Conservation (phyloP, 1,140 invertebrate species). For the Caenorhabditis elegans region DNA sequence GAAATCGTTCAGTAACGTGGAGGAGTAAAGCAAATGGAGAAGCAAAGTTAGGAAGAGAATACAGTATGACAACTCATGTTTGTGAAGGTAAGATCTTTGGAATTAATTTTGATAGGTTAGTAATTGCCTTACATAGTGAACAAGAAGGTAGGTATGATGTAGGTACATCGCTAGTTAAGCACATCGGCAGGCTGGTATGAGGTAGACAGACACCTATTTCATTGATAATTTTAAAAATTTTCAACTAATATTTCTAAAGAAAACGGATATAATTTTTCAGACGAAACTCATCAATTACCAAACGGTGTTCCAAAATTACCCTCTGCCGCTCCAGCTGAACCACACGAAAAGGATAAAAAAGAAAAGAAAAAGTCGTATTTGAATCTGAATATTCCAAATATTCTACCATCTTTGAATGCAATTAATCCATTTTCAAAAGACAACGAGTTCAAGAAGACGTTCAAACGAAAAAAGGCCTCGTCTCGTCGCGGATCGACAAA, state of each 20-base stretch:
- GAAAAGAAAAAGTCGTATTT: constrained; percentile 4
- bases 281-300: not conserved
- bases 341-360: not conserved
- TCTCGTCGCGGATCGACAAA: not conserved
- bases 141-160: not conserved
- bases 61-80: constrained; percentile 22
- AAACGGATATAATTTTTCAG: too few relatives aligned
- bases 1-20: constrained; percentile 19
- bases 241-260: too few relatives aligned
- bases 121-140: too few relatives aligned
- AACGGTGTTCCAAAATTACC: not conserved
- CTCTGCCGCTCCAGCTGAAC: not conserved
- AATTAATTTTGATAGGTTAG: not conserved
- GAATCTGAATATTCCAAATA: not conserved
- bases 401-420: not conserved
- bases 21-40: constrained; percentile 9
- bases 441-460: constrained; percentile 6
- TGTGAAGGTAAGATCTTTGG: not conserved
- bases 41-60: constrained; percentile 1
- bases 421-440: constrained; percentile 17
- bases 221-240: too few relatives aligned
- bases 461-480: not conserved
- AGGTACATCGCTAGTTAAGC: too few relatives aligned
- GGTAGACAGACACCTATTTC: too few relatives aligned
- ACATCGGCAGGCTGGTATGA: too few relatives aligned